phyloP scores from a whole-genome alignment of 2,113 vertebrate genomes.

The Chauna torquata region DNA sequence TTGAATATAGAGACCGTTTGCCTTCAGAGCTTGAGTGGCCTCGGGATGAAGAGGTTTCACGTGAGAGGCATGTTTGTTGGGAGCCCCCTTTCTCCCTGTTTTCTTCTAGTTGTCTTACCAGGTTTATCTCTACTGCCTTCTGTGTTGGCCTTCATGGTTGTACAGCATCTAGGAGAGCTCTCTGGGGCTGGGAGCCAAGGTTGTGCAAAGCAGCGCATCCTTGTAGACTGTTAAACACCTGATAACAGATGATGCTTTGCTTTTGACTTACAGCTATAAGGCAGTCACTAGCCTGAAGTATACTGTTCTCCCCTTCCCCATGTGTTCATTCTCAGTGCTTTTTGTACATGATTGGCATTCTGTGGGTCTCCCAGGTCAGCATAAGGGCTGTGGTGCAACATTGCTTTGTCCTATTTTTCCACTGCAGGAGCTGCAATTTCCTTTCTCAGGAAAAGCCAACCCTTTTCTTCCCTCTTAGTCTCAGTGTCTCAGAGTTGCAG shows the following conservation, averaged over 20 bases:
- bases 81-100: background rate
- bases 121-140: background rate
- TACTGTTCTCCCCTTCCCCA: background rate
- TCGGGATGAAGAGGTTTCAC: background rate
- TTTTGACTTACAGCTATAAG: background rate
- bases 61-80: background rate
- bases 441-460: background rate
- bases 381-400: background rate
- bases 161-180: conserved; percentile 5
- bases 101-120: background rate
- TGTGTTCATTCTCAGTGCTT: background rate
- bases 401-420: background rate
- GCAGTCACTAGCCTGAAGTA: background rate
- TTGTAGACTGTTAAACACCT: background rate
- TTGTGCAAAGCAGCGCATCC: background rate
- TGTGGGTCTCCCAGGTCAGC: background rate
- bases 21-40: background rate
- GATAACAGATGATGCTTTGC: background rate
- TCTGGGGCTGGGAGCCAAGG: background rate
- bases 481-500: background rate
- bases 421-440: background rate
- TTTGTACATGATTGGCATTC: background rate
- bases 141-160: background rate
- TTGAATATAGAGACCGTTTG: background rate
- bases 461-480: background rate